Base-by-base conservation (phyloP, 2,113 vertebrate species). In the Polypterus senegalus region DNA sequence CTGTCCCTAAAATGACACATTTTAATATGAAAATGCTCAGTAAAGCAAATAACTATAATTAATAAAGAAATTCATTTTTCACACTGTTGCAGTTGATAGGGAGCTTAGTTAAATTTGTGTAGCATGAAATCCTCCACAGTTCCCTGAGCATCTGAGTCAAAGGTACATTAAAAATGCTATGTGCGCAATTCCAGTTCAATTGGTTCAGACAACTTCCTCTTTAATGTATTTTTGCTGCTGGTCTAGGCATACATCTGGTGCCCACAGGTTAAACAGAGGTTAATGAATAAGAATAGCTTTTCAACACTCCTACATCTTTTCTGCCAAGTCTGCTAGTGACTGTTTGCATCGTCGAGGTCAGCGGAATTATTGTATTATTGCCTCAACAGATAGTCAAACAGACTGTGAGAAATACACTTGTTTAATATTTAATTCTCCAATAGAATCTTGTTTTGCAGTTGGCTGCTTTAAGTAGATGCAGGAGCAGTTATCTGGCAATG, bases 361-460 rank as follows among this genome's bases (percentile, higher is more conserved):
- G 8, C 10, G 27, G 27, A 27, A 27, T 63, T 61, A 45, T 61
- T 64, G 49, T 48, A 27, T 48, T n/a, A 48, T 49, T 44, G 8
- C 58, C 52, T 55, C 2, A 27, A 10, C 5, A 9, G 27, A 61
- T 49, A 66, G 58, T 51, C 60, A 61, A 11, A 52, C 61, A 63
- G 44, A 27, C 27, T 27, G 54, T 55, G 54, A 52, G 45, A 57
- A 63, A 60, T 55, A 64, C 67, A 72, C 66, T 61, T 71, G 67
- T 66, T 76, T 69, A 77, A 70, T 78, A 71, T 71, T 76, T 75
- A 51, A 76, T 69, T 54, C 73, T 60, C 48, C 61, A 70, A 72
- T 59, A 61, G 54, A 60, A 54, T 64, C 43, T 6, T 58, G 54
- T 58, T 51, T 61, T 74, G 71, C 67, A 67, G 54, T 48, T 61